These are phyloP conservation scores for Beris morrisii DNA, from an alignment of 2,888 invertebrate genomes.

Conservation along the genomic window DNA sequence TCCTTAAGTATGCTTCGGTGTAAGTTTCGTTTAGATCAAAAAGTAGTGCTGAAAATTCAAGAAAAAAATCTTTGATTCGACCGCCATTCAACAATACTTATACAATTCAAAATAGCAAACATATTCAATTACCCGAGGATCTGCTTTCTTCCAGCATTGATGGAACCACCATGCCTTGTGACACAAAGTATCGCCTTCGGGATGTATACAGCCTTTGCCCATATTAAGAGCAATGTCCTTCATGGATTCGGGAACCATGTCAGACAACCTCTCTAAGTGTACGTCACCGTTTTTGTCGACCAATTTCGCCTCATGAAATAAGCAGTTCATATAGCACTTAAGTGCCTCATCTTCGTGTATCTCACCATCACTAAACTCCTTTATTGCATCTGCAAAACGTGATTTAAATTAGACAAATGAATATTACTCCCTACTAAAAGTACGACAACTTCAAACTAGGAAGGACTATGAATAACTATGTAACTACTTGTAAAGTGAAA, in stretches of 20 bases:
- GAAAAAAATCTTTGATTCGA: neutral
- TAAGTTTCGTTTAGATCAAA: constrained; percentile 41
- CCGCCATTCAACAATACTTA: too few relatives aligned
- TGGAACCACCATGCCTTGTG: constrained; percentile 55
- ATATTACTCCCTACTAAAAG: neutral
- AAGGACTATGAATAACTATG: too few relatives aligned
- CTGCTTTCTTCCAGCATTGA: constrained; percentile 50
- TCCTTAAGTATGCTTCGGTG: too few relatives aligned
- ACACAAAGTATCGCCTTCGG: constrained; percentile 51
- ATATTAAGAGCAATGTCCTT: constrained; percentile 49
- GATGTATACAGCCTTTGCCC: constrained; percentile 49
- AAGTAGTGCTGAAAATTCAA: constrained; percentile 46
- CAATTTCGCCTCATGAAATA: constrained; percentile 53
- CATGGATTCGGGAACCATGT: constrained; percentile 47
- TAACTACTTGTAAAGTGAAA: too few relatives aligned
- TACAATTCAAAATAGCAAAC: neutral
- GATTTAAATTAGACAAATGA: too few relatives aligned
- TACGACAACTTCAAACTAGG: neutral
- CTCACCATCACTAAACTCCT: constrained; percentile 55
- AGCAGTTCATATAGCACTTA: constrained; percentile 56
- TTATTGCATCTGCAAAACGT: constrained; percentile 48
- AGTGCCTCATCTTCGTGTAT: constrained; percentile 54
- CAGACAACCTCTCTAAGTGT: constrained; percentile 50
- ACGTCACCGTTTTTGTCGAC: constrained; percentile 55
- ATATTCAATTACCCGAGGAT: constrained; percentile 45